phyloP scores from a whole-genome alignment of 2,888 invertebrate species.

The Piscicola geometra region DNA sequence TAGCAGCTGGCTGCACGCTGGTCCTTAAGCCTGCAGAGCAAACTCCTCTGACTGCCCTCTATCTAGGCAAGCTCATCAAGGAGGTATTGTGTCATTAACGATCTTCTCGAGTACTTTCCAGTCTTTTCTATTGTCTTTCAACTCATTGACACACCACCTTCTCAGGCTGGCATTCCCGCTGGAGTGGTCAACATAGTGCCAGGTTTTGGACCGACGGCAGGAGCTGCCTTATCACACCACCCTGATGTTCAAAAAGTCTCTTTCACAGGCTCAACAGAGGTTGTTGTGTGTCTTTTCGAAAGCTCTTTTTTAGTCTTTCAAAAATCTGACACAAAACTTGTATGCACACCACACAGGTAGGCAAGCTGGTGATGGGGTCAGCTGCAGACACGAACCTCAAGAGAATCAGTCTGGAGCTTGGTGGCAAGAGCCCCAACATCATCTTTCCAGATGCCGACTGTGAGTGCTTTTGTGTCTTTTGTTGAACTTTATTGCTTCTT shows the following conservation, averaged over 20 bases:
- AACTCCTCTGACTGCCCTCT: constrained; percentile 56
- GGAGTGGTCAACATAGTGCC: constrained; percentile 87
- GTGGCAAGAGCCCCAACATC: constrained; percentile 89
- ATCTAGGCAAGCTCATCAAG: constrained; percentile 51
- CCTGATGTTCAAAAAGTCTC: constrained; percentile 63
- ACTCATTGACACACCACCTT: too few relatives aligned
- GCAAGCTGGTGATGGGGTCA: constrained; percentile 74
- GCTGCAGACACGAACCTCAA: constrained; percentile 73
- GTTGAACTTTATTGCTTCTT: too few relatives aligned
- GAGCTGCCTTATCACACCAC: constrained; percentile 54
- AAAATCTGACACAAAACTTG: not conserved
- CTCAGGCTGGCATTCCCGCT: constrained; percentile 79
- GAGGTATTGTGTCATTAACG: too few relatives aligned
- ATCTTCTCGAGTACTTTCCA: too few relatives aligned
- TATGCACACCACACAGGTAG: too few relatives aligned
- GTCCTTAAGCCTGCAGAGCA: constrained; percentile 57
- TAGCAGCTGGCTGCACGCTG: constrained; percentile 55
- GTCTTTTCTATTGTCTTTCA: too few relatives aligned
- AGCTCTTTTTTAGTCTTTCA: not conserved
- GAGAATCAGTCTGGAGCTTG: constrained; percentile 81
- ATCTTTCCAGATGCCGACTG: constrained; percentile 76
- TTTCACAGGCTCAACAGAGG: constrained; percentile 74
- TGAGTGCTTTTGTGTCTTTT: too few relatives aligned
- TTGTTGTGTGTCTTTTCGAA: constrained; percentile 34
- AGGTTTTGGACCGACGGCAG: constrained; percentile 66